Conservation (phyloP, 2,797 vertebrate species). For the Sebastes alutus region DNA sequence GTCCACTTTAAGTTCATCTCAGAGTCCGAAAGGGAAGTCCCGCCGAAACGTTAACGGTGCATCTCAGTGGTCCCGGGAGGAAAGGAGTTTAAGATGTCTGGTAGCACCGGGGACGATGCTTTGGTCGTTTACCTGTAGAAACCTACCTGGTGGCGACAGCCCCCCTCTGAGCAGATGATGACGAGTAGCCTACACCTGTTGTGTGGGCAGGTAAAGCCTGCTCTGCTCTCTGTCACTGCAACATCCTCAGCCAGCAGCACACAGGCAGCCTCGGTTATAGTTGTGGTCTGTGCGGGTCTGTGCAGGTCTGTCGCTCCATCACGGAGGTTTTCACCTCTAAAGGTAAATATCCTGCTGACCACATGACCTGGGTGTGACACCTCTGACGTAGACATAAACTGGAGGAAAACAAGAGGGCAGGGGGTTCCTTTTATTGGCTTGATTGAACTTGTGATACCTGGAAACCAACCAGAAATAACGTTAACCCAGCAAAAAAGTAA, state of each 20-base stretch:
- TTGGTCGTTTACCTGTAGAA: constrained; percentile 13
- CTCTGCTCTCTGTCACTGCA: constrained; percentile 20
- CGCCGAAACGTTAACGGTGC: constrained; percentile 82
- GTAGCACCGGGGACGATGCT: constrained; percentile 42
- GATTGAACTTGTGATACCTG: neutral
- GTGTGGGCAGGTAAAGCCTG: constrained; percentile 51
- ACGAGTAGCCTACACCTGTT: constrained; percentile 58
- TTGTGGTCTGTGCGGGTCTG: neutral
- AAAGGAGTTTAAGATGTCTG: constrained; percentile 37
- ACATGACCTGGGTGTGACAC: constrained; percentile 4
- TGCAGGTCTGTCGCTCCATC: neutral
- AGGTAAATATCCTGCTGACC: neutral
- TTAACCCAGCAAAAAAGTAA: neutral
- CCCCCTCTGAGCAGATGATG: constrained; percentile 42
- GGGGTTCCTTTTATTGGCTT: neutral
- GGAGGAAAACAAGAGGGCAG: neutral
- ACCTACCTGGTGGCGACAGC: constrained; percentile 41
- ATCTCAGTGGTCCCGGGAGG: constrained; percentile 83
- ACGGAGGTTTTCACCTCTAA: constrained; percentile 1
- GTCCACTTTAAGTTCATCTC: constrained; percentile 96
- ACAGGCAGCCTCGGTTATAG: neutral
- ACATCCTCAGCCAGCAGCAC: neutral
- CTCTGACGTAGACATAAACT: neutral
- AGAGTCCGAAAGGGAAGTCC: constrained; percentile 82
- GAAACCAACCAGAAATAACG: neutral